These are phyloP conservation scores for Steinernema carpocapsae DNA, from an alignment of 2,888 invertebrate genomes.

Conservation along the genomic window DNA sequence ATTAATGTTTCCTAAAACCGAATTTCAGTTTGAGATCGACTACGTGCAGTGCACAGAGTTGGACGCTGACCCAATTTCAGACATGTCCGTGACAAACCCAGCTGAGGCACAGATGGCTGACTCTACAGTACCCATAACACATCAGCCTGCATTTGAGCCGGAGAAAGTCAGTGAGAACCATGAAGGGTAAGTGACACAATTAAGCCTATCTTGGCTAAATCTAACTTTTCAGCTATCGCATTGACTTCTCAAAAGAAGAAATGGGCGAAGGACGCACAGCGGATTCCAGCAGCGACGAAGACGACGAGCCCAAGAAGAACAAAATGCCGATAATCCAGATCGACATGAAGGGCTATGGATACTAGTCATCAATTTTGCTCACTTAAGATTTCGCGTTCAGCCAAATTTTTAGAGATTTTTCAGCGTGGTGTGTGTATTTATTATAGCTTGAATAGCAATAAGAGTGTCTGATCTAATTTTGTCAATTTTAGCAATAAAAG, in stretches of 20 bases:
- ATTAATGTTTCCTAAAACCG: not conserved
- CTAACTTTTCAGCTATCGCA: conserved; percentile 58
- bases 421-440: not conserved
- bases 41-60: conserved; percentile 67
- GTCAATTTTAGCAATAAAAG: too few relatives aligned
- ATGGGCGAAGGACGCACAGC: conserved; percentile 38
- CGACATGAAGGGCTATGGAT: conserved; percentile 68
- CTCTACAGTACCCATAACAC: conserved; percentile 49
- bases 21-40: conserved; percentile 67
- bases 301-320: conserved; percentile 47
- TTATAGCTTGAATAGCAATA: too few relatives aligned
- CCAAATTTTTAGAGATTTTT: too few relatives aligned
- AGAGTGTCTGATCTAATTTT: too few relatives aligned
- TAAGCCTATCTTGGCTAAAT: not conserved
- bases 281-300: conserved; percentile 58
- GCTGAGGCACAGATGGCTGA: conserved; percentile 47
- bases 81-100: conserved; percentile 46
- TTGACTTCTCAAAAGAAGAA: conserved; percentile 50
- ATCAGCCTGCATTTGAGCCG: conserved; percentile 59
- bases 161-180: conserved; percentile 50
- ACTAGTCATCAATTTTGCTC: conserved; percentile 43
- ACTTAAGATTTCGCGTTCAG: too few relatives aligned
- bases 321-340: conserved; percentile 66
- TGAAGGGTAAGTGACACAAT: conserved; percentile 51
- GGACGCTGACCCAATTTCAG: conserved; percentile 55